These are phyloP conservation scores for Coecobrya sp. DNA, from an alignment of 2,888 invertebrate genomes.

Conservation along the genomic window DNA sequence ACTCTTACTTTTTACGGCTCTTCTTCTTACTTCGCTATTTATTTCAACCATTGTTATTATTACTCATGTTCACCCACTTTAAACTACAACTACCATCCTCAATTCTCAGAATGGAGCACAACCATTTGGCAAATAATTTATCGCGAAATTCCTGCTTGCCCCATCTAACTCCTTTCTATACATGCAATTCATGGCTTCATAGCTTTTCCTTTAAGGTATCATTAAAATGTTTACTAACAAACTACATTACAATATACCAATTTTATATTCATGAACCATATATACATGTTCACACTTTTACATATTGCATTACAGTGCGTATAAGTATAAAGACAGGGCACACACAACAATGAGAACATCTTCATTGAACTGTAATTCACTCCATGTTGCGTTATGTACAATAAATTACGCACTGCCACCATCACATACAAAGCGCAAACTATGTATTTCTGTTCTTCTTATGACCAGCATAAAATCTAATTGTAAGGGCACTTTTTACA, in stretches of 20 bases:
- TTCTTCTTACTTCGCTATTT: not conserved
- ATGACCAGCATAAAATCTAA: not conserved
- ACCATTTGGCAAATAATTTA: slow-evolving; percentile 47
- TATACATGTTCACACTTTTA: not conserved
- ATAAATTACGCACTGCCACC: slow-evolving; percentile 38
- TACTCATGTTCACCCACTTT: slow-evolving; percentile 48
- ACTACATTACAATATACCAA: slow-evolving; percentile 30
- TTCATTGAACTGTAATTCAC: slow-evolving; percentile 19
- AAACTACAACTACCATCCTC: not conserved
- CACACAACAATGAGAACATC: not conserved
- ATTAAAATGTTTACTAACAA: slow-evolving; percentile 26
- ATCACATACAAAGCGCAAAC: slow-evolving; percentile 9
- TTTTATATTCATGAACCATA: slow-evolving; percentile 16
- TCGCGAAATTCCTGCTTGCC: not conserved
- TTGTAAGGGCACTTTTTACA: not conserved
- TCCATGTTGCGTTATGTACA: too few relatives aligned
- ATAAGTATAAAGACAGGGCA: not conserved
- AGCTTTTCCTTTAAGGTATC: slow-evolving; percentile 26
- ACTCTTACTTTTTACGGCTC: not conserved
- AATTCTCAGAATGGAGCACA: too few relatives aligned
- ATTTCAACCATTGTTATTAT: slow-evolving; percentile 41
- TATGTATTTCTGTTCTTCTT: not conserved
- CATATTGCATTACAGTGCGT: not conserved
- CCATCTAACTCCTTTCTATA: not conserved
- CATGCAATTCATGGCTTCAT: not conserved